Evolutionary conservation across 1,140 invertebrate species (phyloP).

Genomic region (Diploscapter pachys): DNA sequence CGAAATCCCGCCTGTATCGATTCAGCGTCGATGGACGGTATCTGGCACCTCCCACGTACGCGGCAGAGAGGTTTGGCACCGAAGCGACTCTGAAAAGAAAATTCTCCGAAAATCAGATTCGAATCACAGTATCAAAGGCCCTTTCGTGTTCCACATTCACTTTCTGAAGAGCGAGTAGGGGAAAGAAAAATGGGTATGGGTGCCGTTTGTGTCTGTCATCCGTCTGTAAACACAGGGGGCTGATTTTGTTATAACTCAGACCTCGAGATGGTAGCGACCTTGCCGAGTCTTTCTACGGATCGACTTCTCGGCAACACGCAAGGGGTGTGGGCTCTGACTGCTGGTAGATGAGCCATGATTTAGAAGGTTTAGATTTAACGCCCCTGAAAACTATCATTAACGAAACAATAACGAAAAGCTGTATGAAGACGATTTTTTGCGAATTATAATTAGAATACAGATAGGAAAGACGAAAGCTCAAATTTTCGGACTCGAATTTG

Average conservation of each 20-base stretch:
- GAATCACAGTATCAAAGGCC: background rate
- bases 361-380: too few species aligned
- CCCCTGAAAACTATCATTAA: too few species aligned
- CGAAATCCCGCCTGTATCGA: constrained; percentile 45
- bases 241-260: background rate
- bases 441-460: too few species aligned
- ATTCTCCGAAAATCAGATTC: background rate
- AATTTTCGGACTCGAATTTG: too few species aligned
- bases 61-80: constrained; percentile 50
- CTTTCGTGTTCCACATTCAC: background rate
- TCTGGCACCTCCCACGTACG: constrained; percentile 38
- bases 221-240: too few species aligned
- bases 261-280: constrained; percentile 34
- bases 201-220: too few species aligned
- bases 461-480: too few species aligned
- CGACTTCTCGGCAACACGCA: constrained; percentile 29
- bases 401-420: too few species aligned
- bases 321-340: constrained; percentile 28
- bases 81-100: constrained; percentile 36
- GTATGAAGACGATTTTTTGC: too few species aligned
- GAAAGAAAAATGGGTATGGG: background rate
- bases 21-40: constrained; percentile 50
- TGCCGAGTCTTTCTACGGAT: constrained; percentile 32
- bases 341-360: constrained; percentile 20
- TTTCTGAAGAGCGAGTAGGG: too few species aligned